A percentile compares a stretch with the other conserved stretches of the same genome.
Conservation (phyloP, 2,888 invertebrate genomes). For the Apodemia duryi region DNA sequence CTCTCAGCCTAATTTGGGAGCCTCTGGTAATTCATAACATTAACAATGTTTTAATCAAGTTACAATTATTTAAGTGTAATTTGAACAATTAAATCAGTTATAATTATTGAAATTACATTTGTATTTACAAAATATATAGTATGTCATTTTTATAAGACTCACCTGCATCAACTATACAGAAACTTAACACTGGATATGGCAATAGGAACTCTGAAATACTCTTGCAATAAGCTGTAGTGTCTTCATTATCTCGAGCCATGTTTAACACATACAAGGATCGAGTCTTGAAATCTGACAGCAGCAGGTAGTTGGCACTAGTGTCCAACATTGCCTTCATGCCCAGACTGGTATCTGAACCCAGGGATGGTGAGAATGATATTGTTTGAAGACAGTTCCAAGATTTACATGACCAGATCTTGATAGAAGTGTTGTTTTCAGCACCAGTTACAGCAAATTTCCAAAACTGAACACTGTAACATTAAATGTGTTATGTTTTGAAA, state of each 20-base stretch:
- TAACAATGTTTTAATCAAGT: too few species aligned
- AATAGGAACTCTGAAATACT: conserved; percentile 92
- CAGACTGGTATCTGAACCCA: conserved; percentile 43
- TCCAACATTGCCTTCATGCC: conserved; percentile 90
- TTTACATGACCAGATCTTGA: conserved; percentile 97
- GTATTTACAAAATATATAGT: too few species aligned
- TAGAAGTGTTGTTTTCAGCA: conserved; percentile 91
- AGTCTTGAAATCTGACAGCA: conserved; percentile 92
- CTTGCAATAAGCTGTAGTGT: conserved; percentile 82
- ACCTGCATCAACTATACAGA: conserved; percentile 91
- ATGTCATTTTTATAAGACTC: conserved; percentile 13
- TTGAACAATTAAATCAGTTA: too few species aligned
- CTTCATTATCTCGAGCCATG: conserved; percentile 71
- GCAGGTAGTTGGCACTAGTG: conserved; percentile 89
- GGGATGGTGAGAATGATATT: conserved; percentile 82
- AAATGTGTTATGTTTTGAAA: background rate
- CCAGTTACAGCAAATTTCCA: conserved; percentile 98
- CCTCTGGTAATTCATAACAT: too few species aligned
- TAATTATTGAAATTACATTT: too few species aligned
- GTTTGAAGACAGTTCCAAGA: conserved; percentile 97
- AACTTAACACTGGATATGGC: conserved; percentile 92
- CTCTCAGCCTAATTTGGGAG: too few species aligned
- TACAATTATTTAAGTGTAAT: too few species aligned
- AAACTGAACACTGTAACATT: conserved; percentile 78
- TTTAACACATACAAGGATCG: conserved; percentile 91